Conservation (phyloP, 1,140 invertebrate genomes). For the Metaphire vulgaris region DNA sequence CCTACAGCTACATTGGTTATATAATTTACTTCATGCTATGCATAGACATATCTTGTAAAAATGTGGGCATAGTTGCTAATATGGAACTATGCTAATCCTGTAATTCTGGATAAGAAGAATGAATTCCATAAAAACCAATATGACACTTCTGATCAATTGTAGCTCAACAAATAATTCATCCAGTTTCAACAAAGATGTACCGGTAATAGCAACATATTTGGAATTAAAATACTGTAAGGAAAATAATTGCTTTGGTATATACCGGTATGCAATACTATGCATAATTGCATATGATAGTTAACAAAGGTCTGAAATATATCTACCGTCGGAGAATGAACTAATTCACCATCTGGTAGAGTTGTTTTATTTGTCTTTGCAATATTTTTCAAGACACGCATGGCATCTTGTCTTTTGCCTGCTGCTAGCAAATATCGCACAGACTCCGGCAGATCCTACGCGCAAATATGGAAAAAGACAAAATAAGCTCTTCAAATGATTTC, state of each 20-base stretch:
- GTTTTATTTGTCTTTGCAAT: constrained; percentile 80
- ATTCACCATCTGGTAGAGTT: constrained; percentile 71
- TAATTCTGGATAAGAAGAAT: no score
- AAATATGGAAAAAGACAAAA: no score
- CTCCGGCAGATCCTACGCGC: constrained; percentile 67
- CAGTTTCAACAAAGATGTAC: neutral
- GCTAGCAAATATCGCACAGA: constrained; percentile 80
- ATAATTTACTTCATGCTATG: no score
- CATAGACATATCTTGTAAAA: no score
- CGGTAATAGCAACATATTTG: neutral
- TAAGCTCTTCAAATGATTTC: no score
- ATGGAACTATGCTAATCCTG: no score
- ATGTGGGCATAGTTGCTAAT: no score
- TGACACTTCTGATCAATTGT: neutral
- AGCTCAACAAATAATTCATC: neutral
- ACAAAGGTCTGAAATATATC: no score
- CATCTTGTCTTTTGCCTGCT: constrained; percentile 74
- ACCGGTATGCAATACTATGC: neutral
- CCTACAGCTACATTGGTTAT: no score
- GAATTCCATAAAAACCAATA: no score
- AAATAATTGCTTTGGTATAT: neutral
- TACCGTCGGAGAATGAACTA: constrained; percentile 46
- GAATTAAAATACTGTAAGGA: no score
- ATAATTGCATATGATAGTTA: neutral
- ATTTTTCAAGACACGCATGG: constrained; percentile 69